Evolutionary conservation across 2,797 vertebrate genomes (phyloP).

Genomic region (Megalops cyprinoides): DNA sequence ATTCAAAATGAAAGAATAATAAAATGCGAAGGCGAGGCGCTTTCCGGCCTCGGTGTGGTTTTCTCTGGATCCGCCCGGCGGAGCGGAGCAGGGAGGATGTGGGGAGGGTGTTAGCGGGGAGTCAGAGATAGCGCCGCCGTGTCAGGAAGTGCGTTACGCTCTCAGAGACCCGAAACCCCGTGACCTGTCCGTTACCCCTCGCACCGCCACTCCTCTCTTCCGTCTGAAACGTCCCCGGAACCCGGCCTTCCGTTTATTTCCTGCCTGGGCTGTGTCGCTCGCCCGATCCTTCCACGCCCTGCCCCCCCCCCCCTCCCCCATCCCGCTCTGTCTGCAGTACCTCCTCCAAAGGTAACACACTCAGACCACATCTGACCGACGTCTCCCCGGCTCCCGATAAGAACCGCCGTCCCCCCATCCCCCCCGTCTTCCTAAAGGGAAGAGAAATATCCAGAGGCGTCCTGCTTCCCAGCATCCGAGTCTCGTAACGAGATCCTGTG

Average conservation of each 20-base stretch:
- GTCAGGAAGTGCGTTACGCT: constrained; percentile 71
- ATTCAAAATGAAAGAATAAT: constrained; percentile 33
- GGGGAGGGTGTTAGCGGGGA: constrained; percentile 71
- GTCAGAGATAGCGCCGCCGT: constrained; percentile 57
- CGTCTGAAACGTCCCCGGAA: constrained; percentile 92
- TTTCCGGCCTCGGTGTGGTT: constrained; percentile 61
- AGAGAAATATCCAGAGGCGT: no score
- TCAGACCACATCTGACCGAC: constrained; percentile 80
- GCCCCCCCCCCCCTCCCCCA: constrained; percentile 55
- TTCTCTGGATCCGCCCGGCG: constrained; percentile 73
- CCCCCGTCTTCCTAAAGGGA: no score
- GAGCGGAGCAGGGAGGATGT: constrained; percentile 73
- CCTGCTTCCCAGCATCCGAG: no score
- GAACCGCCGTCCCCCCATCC: constrained; percentile 34
- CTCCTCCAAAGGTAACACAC: constrained; percentile 80
- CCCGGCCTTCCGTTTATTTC: constrained; percentile 96
- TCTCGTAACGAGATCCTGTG: constrained; percentile 7
- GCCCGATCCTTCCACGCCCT: constrained; percentile 90
- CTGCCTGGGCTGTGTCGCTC: constrained; percentile 93
- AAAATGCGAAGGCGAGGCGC: constrained; percentile 68
- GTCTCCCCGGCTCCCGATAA: constrained; percentile 74
- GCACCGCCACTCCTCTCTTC: constrained; percentile 84
- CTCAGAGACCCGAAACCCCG: constrained; percentile 80
- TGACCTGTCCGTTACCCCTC: constrained; percentile 97
- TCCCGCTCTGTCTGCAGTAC: constrained; percentile 74